Conservation (phyloP, 2,888 invertebrate genomes). For the Erebia palarica region DNA sequence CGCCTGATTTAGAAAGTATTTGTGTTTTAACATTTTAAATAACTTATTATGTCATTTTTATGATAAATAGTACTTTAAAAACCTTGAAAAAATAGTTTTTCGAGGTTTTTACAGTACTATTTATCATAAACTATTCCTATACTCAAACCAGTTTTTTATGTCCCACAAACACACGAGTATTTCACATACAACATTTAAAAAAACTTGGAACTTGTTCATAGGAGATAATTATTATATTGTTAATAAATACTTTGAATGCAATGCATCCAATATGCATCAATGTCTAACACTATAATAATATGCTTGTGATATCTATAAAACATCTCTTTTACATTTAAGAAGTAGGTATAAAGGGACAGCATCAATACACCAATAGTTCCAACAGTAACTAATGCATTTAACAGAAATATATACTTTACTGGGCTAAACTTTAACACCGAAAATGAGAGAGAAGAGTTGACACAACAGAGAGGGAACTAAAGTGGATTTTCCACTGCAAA, state of each 20-base stretch:
- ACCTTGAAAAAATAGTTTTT: neutral
- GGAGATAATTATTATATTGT: neutral
- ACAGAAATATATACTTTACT: no score
- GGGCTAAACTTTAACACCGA: no score
- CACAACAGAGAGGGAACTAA: no score
- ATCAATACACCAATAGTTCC: neutral
- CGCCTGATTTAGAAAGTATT: neutral
- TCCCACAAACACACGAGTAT: no score
- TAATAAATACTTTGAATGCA: neutral
- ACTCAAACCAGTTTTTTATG: no score
- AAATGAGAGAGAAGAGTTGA: no score
- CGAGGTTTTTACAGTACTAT: no score
- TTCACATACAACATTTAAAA: no score
- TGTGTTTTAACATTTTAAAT: neutral
- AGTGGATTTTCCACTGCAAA: no score
- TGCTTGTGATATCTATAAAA: conserved; percentile 9
- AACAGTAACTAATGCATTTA: neutral
- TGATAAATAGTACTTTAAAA: neutral
- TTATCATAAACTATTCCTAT: no score
- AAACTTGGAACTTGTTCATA: no score
- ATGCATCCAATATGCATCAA: neutral
- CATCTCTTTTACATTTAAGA: neutral
- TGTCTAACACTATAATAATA: neutral
- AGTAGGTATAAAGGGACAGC: neutral
- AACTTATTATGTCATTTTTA: neutral